Base-by-base conservation (phyloP, 2,797 vertebrate species). In the Cynopterus sphinx region DNA sequence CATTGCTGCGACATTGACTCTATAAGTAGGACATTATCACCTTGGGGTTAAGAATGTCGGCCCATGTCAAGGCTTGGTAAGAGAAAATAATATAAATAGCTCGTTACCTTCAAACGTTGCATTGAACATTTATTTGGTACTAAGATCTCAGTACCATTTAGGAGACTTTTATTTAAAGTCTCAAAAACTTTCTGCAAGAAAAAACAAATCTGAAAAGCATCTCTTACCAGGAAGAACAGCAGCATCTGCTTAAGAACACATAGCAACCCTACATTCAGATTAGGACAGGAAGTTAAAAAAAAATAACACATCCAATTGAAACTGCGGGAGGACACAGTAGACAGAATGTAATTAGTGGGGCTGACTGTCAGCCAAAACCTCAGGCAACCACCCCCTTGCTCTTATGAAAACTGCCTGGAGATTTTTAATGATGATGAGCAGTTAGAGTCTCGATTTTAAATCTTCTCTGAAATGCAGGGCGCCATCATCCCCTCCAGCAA, bases 311-410 rank as follows among this genome's bases (percentile, higher is more conserved):
- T 96, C 97, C 97, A 96, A 96, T 96, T 97, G 97, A 97, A 98
- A 96, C 97, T 87, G 81, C 96, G 0, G 97, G 97, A 98, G 95
- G 94, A 97, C 97, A 96, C 96, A 96, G 97, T 87, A 98, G 97
- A 97, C 97, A 97, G 97, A 98, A 97, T 98, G 97, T 97, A 98
- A 98, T 98, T 98, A 98, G 97, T 93, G 96, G 94, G 96, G 94
- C 96, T 98, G 97, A 97, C 96, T 97, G 97, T 95, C 97, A 97
- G 97, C 97, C 97, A 97, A 90, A 98, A 97, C 97, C 97, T 97
- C 97, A 97, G 97, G 97, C 97, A 97, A 93, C 97, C 97, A 97
- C 92, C 97, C 96, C 96, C 97, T 97, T 97, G 96, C 94, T 97
- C 97, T 97, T 96, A 96, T 95, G 97, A 97, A 97, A 97, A 97